Conservation (phyloP, 1,140 invertebrate species). For the Lepidurus couesii region DNA sequence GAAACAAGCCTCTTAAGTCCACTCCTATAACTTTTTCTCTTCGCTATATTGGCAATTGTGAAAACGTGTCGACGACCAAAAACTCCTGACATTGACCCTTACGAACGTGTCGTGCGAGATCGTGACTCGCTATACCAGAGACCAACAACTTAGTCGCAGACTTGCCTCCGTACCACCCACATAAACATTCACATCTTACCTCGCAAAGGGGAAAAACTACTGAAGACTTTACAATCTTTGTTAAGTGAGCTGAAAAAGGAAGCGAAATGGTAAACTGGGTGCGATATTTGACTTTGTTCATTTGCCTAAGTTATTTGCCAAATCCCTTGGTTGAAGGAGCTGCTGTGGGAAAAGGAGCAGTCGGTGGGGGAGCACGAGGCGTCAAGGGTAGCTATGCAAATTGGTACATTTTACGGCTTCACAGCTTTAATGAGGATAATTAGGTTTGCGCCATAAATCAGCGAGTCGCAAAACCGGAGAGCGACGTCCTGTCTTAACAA, state of each 20-base stretch:
- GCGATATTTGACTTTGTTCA: not conserved
- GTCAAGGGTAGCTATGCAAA: constrained; percentile 31
- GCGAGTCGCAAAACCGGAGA: constrained; percentile 29
- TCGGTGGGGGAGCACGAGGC: constrained; percentile 27
- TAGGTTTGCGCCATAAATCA: constrained; percentile 32
- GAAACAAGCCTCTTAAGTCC: not conserved
- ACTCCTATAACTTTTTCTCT: not conserved
- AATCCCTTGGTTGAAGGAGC: constrained; percentile 25
- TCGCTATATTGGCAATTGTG: not conserved
- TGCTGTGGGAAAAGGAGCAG: constrained; percentile 31
- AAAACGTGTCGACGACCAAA: not conserved
- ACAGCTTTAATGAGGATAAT: constrained; percentile 14
- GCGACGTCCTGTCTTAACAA: constrained; percentile 30
- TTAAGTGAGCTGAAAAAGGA: not conserved
- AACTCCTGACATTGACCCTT: not conserved
- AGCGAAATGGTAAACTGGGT: constrained; percentile 6
- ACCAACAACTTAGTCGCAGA: too few relatives aligned
- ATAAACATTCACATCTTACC: too few relatives aligned
- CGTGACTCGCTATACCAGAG: too few relatives aligned
- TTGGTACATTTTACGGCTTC: not conserved
- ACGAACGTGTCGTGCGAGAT: too few relatives aligned
- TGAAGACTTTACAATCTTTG: not conserved
- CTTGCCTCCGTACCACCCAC: too few relatives aligned
- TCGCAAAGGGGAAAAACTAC: not conserved
- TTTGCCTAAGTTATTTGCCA: not conserved